Evolutionary conservation across 2,113 vertebrate species (phyloP).

Genomic region (Lophura nycthemera): DNA sequence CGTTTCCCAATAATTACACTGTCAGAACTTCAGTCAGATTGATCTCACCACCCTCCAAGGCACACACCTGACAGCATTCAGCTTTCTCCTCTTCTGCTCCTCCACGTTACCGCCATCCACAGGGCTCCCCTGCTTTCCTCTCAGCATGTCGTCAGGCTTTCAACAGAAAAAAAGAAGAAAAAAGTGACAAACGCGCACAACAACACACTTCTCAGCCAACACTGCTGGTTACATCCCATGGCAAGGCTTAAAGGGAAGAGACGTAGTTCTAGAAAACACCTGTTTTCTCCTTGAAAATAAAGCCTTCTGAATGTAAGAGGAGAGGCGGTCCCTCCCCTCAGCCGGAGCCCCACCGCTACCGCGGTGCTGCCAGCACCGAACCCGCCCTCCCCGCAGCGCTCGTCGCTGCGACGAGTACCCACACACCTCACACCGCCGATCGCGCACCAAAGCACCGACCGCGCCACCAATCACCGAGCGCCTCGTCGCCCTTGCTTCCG

Average conservation of each 20-base stretch:
- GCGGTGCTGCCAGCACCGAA: too few species aligned
- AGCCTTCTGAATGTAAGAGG: rapidly evolving
- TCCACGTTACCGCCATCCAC: background rate
- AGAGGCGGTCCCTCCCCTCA: too few species aligned
- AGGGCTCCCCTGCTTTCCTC: background rate
- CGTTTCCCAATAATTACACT: too few species aligned
- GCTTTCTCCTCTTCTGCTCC: constrained; percentile 4
- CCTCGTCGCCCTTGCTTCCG: rapidly evolving
- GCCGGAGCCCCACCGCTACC: background rate
- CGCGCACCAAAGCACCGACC: background rate
- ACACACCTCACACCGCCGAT: too few species aligned
- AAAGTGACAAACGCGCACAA: rapidly evolving
- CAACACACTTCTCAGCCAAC: background rate
- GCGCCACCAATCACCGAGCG: background rate
- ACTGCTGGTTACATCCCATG: rapidly evolving
- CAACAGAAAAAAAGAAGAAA: background rate
- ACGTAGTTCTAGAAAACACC: rapidly evolving
- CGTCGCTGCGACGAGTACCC: too few species aligned
- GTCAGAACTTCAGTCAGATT: too few species aligned
- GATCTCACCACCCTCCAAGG: background rate
- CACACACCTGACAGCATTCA: constrained; percentile 40
- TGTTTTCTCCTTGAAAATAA: rapidly evolving
- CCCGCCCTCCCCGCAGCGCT: too few species aligned
- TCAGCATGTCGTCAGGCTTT: background rate
- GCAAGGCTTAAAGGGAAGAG: rapidly evolving